These are phyloP conservation scores for Salmo trutta DNA, from an alignment of 2,797 vertebrate genomes.

Conservation along the genomic window DNA sequence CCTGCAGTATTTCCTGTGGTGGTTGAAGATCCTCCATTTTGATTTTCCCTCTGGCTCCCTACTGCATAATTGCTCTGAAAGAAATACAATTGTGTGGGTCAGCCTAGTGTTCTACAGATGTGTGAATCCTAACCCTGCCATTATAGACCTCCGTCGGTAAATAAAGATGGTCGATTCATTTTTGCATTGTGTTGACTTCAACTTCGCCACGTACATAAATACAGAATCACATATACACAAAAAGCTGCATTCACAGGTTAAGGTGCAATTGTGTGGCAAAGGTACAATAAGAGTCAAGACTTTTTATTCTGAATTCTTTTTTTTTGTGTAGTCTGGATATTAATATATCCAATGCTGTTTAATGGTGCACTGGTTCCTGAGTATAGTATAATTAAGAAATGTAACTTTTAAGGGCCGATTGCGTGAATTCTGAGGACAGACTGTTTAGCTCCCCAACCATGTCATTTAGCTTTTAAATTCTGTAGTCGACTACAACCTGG, in stretches of 20 bases:
- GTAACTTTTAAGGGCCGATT: background rate
- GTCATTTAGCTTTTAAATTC: too few species aligned
- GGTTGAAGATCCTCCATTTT: slow-evolving; percentile 45
- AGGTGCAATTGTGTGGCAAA: too few species aligned
- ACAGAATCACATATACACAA: too few species aligned
- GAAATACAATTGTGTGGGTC: slow-evolving; percentile 78
- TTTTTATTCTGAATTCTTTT: too few species aligned
- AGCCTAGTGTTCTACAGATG: slow-evolving; percentile 72
- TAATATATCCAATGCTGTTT: too few species aligned
- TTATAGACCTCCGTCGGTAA: slow-evolving; percentile 81
- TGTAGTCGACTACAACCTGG: too few species aligned
- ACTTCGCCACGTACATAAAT: background rate
- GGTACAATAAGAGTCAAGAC: too few species aligned
- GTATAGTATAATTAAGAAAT: too few species aligned
- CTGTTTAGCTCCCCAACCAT: too few species aligned
- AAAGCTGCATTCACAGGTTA: too few species aligned
- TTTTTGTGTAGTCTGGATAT: too few species aligned
- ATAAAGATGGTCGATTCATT: slow-evolving; percentile 83
- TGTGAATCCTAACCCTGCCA: slow-evolving; percentile 85
- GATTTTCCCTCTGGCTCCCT: slow-evolving; percentile 63
- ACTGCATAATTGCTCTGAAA: slow-evolving; percentile 81
- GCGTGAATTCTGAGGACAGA: background rate
- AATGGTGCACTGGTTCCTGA: too few species aligned
- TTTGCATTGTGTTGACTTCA: slow-evolving; percentile 48
- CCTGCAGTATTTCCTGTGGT: slow-evolving; percentile 57